These are phyloP conservation scores for Aethes cnicana DNA, from an alignment of 2,888 invertebrate species.

Conservation along the genomic window DNA sequence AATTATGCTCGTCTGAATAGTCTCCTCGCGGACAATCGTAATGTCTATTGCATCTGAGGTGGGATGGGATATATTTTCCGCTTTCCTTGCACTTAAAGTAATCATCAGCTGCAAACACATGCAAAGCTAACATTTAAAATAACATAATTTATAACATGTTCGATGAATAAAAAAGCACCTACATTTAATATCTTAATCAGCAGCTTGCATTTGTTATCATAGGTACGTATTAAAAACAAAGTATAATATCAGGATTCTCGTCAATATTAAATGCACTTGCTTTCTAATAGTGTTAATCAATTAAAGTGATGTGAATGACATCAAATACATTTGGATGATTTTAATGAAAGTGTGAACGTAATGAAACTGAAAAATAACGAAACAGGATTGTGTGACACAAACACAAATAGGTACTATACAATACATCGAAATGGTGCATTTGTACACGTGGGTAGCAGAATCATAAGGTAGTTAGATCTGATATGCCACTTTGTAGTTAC, in stretches of 20 bases:
- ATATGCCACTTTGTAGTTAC: conserved; percentile 48
- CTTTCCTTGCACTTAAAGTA: conserved; percentile 86
- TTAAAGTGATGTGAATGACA: too few species aligned
- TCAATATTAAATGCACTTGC: too few species aligned
- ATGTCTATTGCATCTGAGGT: conserved; percentile 83
- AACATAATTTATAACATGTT: background rate
- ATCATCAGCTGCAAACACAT: conserved; percentile 68
- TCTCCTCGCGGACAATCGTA: conserved; percentile 85
- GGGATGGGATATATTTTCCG: conserved; percentile 82
- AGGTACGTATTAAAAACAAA: too few species aligned
- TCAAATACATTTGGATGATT: too few species aligned
- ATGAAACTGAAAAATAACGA: too few species aligned
- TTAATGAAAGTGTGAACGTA: too few species aligned
- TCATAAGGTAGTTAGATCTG: too few species aligned
- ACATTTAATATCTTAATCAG: conserved; percentile 2
- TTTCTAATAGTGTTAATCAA: too few species aligned
- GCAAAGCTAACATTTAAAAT: conserved; percentile 44
- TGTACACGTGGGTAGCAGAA: background rate
- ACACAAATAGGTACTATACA: background rate
- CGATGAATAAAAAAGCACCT: background rate
- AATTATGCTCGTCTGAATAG: conserved; percentile 88
- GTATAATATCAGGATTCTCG: too few species aligned
- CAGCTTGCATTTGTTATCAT: too few species aligned
- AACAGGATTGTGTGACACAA: too few species aligned
- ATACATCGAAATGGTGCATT: background rate